These are phyloP conservation scores for Lordiphosa stackelbergi DNA, from an alignment of 1,140 invertebrate species.

Conservation along the genomic window DNA sequence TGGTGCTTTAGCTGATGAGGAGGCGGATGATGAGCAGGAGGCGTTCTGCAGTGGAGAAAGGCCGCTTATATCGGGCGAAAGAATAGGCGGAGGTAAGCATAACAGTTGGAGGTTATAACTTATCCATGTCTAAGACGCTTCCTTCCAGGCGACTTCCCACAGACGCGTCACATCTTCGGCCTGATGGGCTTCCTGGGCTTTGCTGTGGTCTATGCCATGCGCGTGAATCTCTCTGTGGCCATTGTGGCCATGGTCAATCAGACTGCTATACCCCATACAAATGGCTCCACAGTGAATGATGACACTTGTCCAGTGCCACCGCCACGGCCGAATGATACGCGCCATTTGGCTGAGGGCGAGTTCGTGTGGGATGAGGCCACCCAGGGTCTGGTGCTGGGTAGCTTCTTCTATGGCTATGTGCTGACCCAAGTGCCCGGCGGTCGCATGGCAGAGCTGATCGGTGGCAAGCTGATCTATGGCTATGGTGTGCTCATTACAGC, in stretches of 20 bases:
- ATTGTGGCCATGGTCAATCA: slow-evolving; percentile 96
- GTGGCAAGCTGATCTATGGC: slow-evolving; percentile 89
- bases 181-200: slow-evolving; percentile 89
- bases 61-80: slow-evolving; percentile 43
- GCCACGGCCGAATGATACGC: slow-evolving; percentile 77
- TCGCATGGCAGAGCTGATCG: slow-evolving; percentile 86
- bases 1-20: slow-evolving; percentile 24
- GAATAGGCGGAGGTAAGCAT: slow-evolving; percentile 15
- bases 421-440: slow-evolving; percentile 92
- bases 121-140: slow-evolving; percentile 18
- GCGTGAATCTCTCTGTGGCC: slow-evolving; percentile 94
- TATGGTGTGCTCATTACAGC: slow-evolving; percentile 87
- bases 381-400: slow-evolving; percentile 89
- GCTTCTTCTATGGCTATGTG: slow-evolving; percentile 92
- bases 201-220: slow-evolving; percentile 91
- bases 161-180: slow-evolving; percentile 86
- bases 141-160: slow-evolving; percentile 59
- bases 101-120: slow-evolving; percentile 1
- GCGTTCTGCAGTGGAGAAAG: slow-evolving; percentile 48
- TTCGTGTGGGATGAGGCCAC: slow-evolving; percentile 88
- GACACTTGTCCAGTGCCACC: slow-evolving; percentile 81
- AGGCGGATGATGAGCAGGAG: slow-evolving; percentile 50
- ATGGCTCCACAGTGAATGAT: slow-evolving; percentile 77
- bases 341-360: slow-evolving; percentile 80
- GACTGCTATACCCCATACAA: slow-evolving; percentile 81